Evolutionary conservation across 2,888 invertebrate genomes (phyloP), one percentile per base, ranked within the genome.

Genomic region (Gastrophysa polygoni): DNA sequence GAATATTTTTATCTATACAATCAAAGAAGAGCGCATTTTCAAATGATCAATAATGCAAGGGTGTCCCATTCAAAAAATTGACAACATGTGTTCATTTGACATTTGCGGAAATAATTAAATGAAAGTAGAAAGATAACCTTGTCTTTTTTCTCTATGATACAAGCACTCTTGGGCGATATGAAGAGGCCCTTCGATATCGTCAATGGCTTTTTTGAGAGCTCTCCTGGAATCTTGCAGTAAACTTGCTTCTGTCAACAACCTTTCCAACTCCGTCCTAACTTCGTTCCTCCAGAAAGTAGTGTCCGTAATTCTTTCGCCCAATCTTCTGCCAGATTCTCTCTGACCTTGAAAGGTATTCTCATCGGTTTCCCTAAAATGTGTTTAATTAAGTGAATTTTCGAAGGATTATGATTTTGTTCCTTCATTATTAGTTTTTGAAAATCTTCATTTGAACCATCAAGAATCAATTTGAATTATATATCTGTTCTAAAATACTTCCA

Each of bases 211-310:
- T 73, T 90, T 88, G 48, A 95, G 81, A 14, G 91, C 88, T 68
- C 91, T 85, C 77, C 91, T 88, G 76, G 89, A 83, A 80, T 91
- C 87, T 80, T 88, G 87, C 67, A 92, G 81, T 66, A 88, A 85
- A 66, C 88, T 88, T 66, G 91, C 92, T 77, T 96, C 96, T 1
- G 90, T 86, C 56, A 95, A 86, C 69, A 95, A 85, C 67, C 91
- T 88, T 80, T 96, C 96, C 77, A 95, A 85, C 81, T 96, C 96
- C 38, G 91, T 89, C 57, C 87, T 85, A 4, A 93, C 88, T 85
- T 96, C 96, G 78, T 94, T 93, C 61, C 95, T 87, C 96, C 96
- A 96, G 82, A 95, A 96, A 10, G 92, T 93, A 6, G 95, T 91
- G 77, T 96, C 96, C 0, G 93, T 94, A 71, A 96, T 89, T 59